A percentile compares a stretch with the other conserved stretches of the same genome.
These are phyloP conservation scores for Saccopteryx bilineata DNA, from an alignment of 2,113 vertebrate species.

Conservation along the genomic window DNA sequence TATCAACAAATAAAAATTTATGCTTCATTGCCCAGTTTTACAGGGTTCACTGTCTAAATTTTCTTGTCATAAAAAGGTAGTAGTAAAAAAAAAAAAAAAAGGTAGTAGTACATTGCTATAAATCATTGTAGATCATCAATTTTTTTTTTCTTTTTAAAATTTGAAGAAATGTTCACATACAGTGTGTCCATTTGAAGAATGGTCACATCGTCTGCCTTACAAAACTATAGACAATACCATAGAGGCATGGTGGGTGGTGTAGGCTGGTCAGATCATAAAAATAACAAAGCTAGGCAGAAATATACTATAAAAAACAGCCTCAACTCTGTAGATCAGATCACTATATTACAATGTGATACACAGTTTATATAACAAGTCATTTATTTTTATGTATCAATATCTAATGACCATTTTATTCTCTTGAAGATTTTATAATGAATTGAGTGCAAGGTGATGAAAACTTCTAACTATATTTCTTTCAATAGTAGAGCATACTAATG, in stretches of 20 bases:
- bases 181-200: conserved; percentile 76
- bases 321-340: conserved; percentile 92
- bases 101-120: conserved; percentile 96
- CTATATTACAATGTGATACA: conserved; percentile 94
- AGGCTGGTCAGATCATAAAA: conserved; percentile 95
- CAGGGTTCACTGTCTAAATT: conserved; percentile 94
- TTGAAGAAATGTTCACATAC: conserved; percentile 64
- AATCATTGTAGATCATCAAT: conserved; percentile 96
- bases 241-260: conserved; percentile 94
- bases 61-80: conserved; percentile 95
- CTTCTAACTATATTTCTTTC: conserved; percentile 93
- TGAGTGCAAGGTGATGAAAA: conserved; percentile 93
- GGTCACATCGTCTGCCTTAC: conserved; percentile 92
- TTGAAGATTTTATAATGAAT: conserved; percentile 96
- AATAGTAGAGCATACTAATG: conserved; percentile 95
- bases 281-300: conserved; percentile 95
- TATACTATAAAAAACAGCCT: conserved; percentile 94
- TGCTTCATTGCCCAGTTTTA: conserved; percentile 96
- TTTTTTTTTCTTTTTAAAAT: conserved; percentile 75
- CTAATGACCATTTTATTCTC: conserved; percentile 95
- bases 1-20: conserved; percentile 97
- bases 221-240: conserved; percentile 93
- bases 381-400: conserved; percentile 95
- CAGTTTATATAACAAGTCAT: conserved; percentile 95
- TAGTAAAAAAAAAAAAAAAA: conserved; percentile 89